These are phyloP conservation scores for Crypturellus undulatus DNA, from an alignment of 2,113 vertebrate species.

Conservation along the genomic window DNA sequence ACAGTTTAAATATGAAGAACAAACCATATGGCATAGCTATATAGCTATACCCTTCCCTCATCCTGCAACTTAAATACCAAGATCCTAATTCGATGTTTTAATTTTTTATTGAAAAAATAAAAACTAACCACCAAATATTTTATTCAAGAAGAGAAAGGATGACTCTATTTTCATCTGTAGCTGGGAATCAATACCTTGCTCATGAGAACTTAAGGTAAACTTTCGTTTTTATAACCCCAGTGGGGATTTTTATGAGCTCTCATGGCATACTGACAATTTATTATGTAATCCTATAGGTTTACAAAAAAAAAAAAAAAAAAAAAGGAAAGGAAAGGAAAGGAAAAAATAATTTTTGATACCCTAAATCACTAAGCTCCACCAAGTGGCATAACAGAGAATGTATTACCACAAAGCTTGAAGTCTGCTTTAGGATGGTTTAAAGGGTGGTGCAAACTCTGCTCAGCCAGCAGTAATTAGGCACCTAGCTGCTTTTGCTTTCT, in stretches of 20 bases:
- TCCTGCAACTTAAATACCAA: background rate
- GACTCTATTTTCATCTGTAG: background rate
- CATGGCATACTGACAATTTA: background rate
- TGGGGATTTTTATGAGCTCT: background rate
- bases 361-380: conserved; percentile 70
- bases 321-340: too few relatives aligned
- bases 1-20: background rate
- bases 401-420: background rate
- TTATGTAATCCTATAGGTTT: background rate
- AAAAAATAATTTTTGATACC: background rate
- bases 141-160: background rate
- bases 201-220: fast-evolving
- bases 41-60: background rate
- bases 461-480: background rate
- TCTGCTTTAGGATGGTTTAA: background rate
- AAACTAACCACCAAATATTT: background rate
- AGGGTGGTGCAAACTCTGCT: background rate
- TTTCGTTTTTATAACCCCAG: background rate
- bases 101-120: background rate
- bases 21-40: background rate
- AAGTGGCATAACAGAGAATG: conserved; percentile 57
- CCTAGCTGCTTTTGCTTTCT: background rate
- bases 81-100: background rate
- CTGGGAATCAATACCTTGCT: background rate
- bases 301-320: background rate